Evolutionary conservation across 2,888 invertebrate species (phyloP).

Genomic region (Parnassius mnemosyne): DNA sequence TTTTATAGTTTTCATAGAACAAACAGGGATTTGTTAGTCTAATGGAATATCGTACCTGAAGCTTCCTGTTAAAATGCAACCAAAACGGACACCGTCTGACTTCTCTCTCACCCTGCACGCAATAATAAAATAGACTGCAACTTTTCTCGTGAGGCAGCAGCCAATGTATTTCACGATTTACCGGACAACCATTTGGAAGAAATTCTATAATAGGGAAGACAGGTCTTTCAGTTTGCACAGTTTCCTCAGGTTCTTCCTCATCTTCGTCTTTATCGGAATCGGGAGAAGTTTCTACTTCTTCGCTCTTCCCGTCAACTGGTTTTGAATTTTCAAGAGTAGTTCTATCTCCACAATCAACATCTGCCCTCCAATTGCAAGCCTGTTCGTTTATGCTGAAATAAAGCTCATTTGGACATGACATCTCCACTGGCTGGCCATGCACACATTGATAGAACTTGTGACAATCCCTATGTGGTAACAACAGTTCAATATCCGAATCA

Average conservation of each 20-base stretch:
- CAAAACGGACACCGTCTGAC: constrained; percentile 42
- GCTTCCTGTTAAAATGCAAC: constrained; percentile 53
- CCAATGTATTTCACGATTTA: constrained; percentile 55
- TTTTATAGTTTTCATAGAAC: not conserved
- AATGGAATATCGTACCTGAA: constrained; percentile 46
- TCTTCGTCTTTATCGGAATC: too few relatives aligned
- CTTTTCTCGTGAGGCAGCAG: constrained; percentile 53
- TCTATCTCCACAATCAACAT: constrained; percentile 80
- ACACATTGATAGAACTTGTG: constrained; percentile 84
- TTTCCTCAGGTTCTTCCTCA: too few relatives aligned
- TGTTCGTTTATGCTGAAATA: constrained; percentile 76
- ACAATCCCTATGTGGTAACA: constrained; percentile 80
- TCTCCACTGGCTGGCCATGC: constrained; percentile 80
- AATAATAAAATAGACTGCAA: constrained; percentile 62
- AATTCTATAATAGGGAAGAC: constrained; percentile 14
- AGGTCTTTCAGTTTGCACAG: too few relatives aligned
- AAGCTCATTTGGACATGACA: constrained; percentile 77
- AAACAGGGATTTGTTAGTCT: not conserved
- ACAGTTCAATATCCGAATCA: constrained; percentile 64
- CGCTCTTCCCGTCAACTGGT: not conserved
- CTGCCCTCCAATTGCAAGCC: constrained; percentile 82
- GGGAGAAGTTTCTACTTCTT: too few relatives aligned
- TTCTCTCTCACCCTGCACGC: constrained; percentile 55
- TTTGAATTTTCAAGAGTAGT: constrained; percentile 38
- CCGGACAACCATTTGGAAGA: constrained; percentile 51